These are phyloP conservation scores for Trachymyrmex cornetzi DNA, from an alignment of 1,140 invertebrate genomes.

Conservation along the genomic window DNA sequence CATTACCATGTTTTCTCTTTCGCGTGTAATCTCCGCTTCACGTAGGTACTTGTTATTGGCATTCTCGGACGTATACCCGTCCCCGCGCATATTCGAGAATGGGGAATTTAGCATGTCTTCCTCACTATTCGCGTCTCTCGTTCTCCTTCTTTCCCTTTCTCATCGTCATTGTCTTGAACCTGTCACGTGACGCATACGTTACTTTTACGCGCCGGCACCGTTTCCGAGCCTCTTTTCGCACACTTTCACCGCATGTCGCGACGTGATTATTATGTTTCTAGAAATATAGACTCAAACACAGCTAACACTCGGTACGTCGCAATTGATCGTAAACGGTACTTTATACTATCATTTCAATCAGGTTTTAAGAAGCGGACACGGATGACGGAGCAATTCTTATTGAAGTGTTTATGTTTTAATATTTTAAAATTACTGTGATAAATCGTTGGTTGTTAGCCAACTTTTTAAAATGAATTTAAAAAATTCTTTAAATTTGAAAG, in stretches of 20 bases:
- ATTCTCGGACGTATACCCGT: constrained; percentile 43
- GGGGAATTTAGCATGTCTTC: neutral
- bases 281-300: constrained; percentile 38
- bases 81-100: constrained; percentile 17
- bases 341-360: neutral
- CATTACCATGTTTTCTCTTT: constrained; percentile 67
- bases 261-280: constrained; percentile 61
- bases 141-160: constrained; percentile 69
- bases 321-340: constrained; percentile 12
- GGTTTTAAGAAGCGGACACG: neutral
- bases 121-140: neutral
- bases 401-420: neutral
- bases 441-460: neutral
- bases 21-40: constrained; percentile 55
- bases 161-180: constrained; percentile 71
- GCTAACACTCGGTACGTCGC: neutral
- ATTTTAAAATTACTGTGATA: neutral
- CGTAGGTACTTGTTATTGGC: constrained; percentile 41
- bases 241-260: constrained; percentile 71
- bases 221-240: constrained; percentile 72
- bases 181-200: neutral
- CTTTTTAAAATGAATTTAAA: neutral
- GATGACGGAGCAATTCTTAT: neutral
- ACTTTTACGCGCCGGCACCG: constrained; percentile 70
- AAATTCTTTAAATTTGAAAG: neutral